phyloP scores from a whole-genome alignment of 2,888 invertebrate species.

The Rhopalosiphum nymphaeae region DNA sequence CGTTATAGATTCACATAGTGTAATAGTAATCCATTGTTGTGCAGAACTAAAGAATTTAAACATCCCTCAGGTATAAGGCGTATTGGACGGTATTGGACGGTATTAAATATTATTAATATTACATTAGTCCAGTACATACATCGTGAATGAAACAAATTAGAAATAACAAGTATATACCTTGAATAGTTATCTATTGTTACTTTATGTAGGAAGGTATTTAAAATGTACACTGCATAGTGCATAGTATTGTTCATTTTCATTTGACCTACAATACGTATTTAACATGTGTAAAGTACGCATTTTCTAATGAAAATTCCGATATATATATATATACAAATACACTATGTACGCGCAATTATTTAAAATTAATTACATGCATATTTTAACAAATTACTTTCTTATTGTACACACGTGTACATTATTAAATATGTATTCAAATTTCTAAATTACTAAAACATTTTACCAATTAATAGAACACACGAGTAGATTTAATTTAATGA shows the following conservation, averaged over 20 bases:
- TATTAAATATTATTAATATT: background rate
- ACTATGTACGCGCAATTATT: background rate
- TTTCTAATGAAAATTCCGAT: constrained; percentile 2
- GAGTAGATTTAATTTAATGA: background rate
- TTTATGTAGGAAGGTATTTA: background rate
- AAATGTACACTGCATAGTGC: background rate
- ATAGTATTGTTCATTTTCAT: background rate
- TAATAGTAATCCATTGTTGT: background rate
- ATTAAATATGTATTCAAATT: background rate
- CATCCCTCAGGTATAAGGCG: background rate
- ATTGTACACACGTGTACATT: background rate
- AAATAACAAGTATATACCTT: background rate
- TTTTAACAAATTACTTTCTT: background rate
- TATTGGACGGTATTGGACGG: background rate
- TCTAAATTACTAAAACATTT: background rate
- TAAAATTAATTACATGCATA: background rate
- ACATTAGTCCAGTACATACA: background rate
- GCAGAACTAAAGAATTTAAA: background rate
- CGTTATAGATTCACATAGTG: background rate
- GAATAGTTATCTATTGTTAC: background rate
- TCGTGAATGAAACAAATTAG: background rate
- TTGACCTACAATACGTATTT: background rate
- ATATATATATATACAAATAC: background rate
- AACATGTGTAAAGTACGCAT: background rate
- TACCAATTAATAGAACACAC: background rate